These are phyloP conservation scores for Caenorhabditis plicata DNA, from an alignment of 2,888 invertebrate genomes.

Conservation along the genomic window DNA sequence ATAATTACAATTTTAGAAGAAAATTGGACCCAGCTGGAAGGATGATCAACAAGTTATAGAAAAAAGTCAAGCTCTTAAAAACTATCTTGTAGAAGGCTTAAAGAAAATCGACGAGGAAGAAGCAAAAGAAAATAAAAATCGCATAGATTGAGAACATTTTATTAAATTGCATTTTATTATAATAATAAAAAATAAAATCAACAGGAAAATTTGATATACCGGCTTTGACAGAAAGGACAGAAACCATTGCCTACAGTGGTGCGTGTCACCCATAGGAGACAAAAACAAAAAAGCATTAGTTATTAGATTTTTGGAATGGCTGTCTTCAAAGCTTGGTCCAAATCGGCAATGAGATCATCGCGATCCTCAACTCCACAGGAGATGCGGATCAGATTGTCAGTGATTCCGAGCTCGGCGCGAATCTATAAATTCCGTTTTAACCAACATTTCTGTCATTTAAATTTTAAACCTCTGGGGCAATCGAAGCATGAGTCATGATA, in stretches of 20 bases:
- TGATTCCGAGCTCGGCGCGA: conserved; percentile 77
- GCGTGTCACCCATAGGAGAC: background rate
- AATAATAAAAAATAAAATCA: background rate
- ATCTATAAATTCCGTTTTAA: conserved; percentile 66
- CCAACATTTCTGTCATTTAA: too few species aligned
- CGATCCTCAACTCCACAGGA: conserved; percentile 87
- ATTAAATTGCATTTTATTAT: background rate
- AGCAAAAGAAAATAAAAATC: background rate
- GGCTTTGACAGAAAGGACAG: background rate
- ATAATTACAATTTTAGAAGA: background rate
- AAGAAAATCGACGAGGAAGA: conserved; percentile 5
- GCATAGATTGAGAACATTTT: background rate
- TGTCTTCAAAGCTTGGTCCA: conserved; percentile 78
- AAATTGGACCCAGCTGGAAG: conserved; percentile 10
- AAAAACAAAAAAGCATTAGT: background rate
- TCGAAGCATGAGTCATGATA: conserved; percentile 93
- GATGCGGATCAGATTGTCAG: conserved; percentile 80
- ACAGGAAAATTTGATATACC: too few species aligned
- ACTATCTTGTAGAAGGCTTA: conserved; percentile 13
- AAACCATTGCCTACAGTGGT: background rate
- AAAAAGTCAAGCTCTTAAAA: conserved; percentile 9
- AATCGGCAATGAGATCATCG: conserved; percentile 81
- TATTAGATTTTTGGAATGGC: conserved; percentile 46
- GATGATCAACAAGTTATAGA: conserved; percentile 5
- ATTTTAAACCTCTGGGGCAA: conserved; percentile 73